Conservation (phyloP, 1,140 invertebrate species). For the Drosophila setifemur region DNA sequence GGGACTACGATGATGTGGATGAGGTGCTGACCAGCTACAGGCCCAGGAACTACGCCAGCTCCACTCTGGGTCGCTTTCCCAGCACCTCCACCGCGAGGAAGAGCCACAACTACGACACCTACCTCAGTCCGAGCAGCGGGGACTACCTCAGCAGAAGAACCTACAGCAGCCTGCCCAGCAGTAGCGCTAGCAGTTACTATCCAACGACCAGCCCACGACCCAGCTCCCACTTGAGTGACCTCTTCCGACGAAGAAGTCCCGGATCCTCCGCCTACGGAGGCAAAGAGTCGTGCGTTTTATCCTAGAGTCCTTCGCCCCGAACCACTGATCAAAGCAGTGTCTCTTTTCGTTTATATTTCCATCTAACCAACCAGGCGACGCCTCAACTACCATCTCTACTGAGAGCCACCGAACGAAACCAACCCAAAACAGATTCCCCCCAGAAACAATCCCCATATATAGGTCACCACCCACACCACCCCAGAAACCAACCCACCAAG, state of each 20-base stretch:
- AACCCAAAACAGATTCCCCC: conserved; percentile 28
- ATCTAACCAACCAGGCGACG: conserved; percentile 58
- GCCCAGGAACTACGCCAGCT: conserved; percentile 48
- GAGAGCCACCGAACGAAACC: conserved; percentile 34
- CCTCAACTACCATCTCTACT: conserved; percentile 69
- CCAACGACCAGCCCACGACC: conserved; percentile 31
- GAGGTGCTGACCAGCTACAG: conserved; percentile 59
- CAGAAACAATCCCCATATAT: conserved; percentile 5
- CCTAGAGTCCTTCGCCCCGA: conserved; percentile 36
- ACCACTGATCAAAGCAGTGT: conserved; percentile 49
- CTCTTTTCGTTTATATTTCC: conserved; percentile 54
- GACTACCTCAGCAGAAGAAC: conserved; percentile 49
- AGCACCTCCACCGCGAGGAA: conserved; percentile 40
- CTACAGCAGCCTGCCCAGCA: conserved; percentile 23
- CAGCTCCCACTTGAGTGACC: conserved; percentile 61
- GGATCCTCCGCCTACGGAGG: conserved; percentile 40
- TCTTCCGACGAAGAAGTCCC: conserved; percentile 70
- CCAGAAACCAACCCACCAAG: conserved; percentile 39
- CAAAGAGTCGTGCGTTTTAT: conserved; percentile 82
- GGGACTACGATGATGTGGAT: conserved; percentile 43
- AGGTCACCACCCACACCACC: conserved; percentile 19
- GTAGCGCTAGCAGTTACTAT: conserved; percentile 32
- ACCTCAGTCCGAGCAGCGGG: conserved; percentile 44
- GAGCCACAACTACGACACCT: conserved; percentile 49
- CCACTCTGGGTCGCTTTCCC: conserved; percentile 57